These are phyloP conservation scores for Tiphia femorata DNA, from an alignment of 2,888 invertebrate species.

Conservation along the genomic window DNA sequence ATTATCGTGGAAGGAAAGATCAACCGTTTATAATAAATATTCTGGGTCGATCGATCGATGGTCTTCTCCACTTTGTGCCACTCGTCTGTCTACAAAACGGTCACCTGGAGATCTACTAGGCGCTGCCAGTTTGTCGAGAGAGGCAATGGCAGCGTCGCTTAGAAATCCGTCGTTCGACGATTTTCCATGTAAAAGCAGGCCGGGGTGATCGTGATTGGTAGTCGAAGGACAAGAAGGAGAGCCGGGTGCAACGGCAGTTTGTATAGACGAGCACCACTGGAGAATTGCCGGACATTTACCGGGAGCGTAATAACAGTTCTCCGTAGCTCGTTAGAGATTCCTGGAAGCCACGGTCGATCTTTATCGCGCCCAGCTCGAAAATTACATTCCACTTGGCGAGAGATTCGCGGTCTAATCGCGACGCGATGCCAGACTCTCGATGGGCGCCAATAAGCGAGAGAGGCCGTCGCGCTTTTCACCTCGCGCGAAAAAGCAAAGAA, in stretches of 20 bases:
- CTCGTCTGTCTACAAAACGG: too few species aligned
- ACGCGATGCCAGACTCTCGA: too few species aligned
- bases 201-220: conserved; percentile 5
- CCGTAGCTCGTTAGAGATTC: conserved; percentile 44
- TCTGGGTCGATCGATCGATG: too few species aligned
- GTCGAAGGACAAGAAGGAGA: conserved; percentile 11
- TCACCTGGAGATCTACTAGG: too few species aligned
- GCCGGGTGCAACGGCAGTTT: conserved; percentile 14
- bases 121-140: too few species aligned
- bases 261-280: conserved; percentile 5
- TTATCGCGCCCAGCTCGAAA: conserved; percentile 41
- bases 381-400: conserved; percentile 32
- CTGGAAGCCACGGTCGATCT: conserved; percentile 36
- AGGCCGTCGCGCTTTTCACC: too few species aligned
- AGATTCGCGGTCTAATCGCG: background rate
- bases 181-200: background rate
- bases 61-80: too few species aligned
- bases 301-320: conserved; percentile 47
- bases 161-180: background rate
- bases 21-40: too few species aligned
- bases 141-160: too few species aligned
- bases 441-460: too few species aligned
- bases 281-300: conserved; percentile 29
- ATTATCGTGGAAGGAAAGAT: too few species aligned
- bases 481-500: too few species aligned